phyloP scores from a whole-genome alignment of 2,888 invertebrate genomes.

The Nymphalis polychloros region DNA sequence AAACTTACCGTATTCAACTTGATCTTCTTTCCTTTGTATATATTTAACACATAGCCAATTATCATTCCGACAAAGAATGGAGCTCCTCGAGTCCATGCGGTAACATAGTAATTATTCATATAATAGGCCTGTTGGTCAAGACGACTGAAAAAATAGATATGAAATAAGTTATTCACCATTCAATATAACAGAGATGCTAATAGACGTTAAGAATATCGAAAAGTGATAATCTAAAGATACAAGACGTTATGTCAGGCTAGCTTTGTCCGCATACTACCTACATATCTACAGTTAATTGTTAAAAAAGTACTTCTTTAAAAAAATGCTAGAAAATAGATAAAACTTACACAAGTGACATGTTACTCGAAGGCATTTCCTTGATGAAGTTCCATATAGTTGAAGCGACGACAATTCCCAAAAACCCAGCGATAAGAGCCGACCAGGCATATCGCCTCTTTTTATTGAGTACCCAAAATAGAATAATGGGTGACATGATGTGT shows the following conservation, averaged over 20 bases:
- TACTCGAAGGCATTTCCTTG: slow-evolving; percentile 57
- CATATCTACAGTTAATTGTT: no score
- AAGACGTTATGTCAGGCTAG: no score
- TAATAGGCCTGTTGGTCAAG: slow-evolving; percentile 40
- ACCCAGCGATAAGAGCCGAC: slow-evolving; percentile 34
- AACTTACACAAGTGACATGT: slow-evolving; percentile 57
- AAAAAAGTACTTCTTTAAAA: background rate
- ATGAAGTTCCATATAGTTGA: slow-evolving; percentile 57
- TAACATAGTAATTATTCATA: slow-evolving; percentile 51
- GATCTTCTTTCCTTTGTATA: slow-evolving; percentile 49
- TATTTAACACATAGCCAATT: slow-evolving; percentile 63
- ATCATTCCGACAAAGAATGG: slow-evolving; percentile 54
- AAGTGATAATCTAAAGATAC: no score
- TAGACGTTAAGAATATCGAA: no score
- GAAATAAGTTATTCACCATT: background rate
- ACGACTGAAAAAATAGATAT: slow-evolving; percentile 32
- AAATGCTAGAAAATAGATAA: slow-evolving; percentile 11
- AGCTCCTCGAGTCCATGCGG: slow-evolving; percentile 54
- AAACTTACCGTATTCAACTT: slow-evolving; percentile 43
- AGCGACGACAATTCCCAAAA: slow-evolving; percentile 43
- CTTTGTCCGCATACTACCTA: no score
- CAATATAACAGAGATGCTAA: no score
- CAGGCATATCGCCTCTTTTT: slow-evolving; percentile 38
- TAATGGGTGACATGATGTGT: slow-evolving; percentile 46
- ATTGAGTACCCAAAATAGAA: slow-evolving; percentile 46